These are phyloP conservation scores for Gymnarchus niloticus DNA, from an alignment of 2,113 vertebrate species.

Conservation along the genomic window DNA sequence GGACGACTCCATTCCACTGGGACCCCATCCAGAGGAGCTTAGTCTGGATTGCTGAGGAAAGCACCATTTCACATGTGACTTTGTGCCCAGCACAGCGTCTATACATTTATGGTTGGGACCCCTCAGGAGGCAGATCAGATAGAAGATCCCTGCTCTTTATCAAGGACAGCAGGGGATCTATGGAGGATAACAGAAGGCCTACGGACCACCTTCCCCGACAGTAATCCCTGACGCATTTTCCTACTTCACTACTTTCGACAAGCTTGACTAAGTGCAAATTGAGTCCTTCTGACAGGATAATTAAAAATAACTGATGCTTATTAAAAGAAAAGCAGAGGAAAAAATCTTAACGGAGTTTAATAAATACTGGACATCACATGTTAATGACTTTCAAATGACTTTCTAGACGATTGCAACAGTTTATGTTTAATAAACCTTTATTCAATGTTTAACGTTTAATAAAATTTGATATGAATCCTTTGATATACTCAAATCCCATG, in stretches of 20 bases:
- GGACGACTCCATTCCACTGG: not conserved
- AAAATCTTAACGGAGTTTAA: not conserved
- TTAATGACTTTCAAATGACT: not conserved
- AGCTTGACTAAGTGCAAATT: slow-evolving; percentile 3
- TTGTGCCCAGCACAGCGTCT: not conserved
- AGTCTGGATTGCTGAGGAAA: not conserved
- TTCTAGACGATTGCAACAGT: not conserved
- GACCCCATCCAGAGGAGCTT: too few species aligned
- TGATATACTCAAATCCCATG: not conserved
- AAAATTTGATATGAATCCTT: not conserved
- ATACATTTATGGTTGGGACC: too few species aligned
- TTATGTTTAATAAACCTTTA: too few species aligned
- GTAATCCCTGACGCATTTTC: not conserved
- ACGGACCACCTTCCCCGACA: not conserved
- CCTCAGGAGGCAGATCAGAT: too few species aligned
- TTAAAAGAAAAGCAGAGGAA: not conserved
- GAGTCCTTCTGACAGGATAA: not conserved
- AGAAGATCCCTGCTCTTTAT: too few species aligned
- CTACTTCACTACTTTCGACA: not conserved
- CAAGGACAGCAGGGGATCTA: too few species aligned
- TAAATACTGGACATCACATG: not conserved
- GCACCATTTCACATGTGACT: not conserved
- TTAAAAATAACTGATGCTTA: slow-evolving; percentile 13
- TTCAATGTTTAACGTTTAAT: not conserved
- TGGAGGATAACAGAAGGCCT: not conserved